Evolutionary conservation across 2,113 vertebrate species (phyloP), one percentile per base, ranked within the genome.

Genomic region (Tupaia tana): DNA sequence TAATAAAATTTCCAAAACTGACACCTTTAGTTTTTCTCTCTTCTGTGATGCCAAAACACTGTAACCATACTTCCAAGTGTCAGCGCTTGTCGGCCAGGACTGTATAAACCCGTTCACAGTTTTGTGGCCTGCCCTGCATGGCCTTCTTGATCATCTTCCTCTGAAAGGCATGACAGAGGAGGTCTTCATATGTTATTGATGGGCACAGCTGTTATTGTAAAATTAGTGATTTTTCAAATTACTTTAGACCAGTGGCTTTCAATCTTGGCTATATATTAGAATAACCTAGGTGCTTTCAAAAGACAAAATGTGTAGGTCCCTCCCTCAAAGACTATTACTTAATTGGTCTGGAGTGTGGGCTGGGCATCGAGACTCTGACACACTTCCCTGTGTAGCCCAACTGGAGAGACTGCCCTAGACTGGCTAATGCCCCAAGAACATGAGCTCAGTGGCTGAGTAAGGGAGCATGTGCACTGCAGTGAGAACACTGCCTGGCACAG

Each of bases 51-150:
- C 34, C 66, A 0, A 92, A 89, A 69, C 83, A 91, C 92, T 96
- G 86, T 83, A 79, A 96, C 97, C 95, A 95, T 54, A 56, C 86
- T 95, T 97, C 70, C 29, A 85, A 29, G 31, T 9, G 66, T 14
- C 2, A 70, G 94, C 78, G 70, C 29, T 86, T 74, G 82, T 20
- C 83, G 69, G 64, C 29, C 61, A 84, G 31, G 29, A 75, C 0
- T 18, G 14, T 63, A 83, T 89, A 71, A 79, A 58, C 15, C 18
- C 7, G 7, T 24, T n/a, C 69, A 90, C 9, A 74, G 64, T n/a
- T 75, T 22, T 73, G 71, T 56, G 0, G 2, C n/a, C 80, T 73
- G 22, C 63, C 27, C 5, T 4, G 12, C 12, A 18, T 20, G 10
- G 12, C 0, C 27, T 22, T 56, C 67, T 90, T 11, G 7, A 56